Base-by-base conservation (phyloP, 92 coral and sea anemone species). In the Zoanthus gigantus region DNA sequence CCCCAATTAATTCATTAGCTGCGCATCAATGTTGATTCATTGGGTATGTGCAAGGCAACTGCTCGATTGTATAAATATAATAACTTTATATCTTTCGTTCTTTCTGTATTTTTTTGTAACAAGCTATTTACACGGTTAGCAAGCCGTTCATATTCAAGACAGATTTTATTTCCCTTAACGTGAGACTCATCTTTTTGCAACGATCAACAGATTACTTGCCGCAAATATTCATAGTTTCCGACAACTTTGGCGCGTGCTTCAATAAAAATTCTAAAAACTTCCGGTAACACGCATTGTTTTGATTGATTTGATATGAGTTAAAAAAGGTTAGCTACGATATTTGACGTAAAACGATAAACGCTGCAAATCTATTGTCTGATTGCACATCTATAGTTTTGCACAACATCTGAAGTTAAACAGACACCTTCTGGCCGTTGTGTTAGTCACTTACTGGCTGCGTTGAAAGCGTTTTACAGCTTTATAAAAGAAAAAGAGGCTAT, bases 251-350 rank as follows among this genome's bases (percentile, higher is more conserved):
- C 75, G 75, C 85, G 74, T 81, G 85, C 74, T 45, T 10, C 45
- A 66, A 34, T 46, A 81, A 81, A 81, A 81, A 81, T 81, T 81
- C 85, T 65, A 81, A 81, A 81, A 81, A 81, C 85, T 81, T 81
- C 85, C 85, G 85, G 85, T 45, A 65, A 28, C 74, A 81, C 61
- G 85, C 85, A 44, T 81, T 71, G 74, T 74, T 54, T 67, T 81
- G 85, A 81, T 81, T 71, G 85, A 50, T 67, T 81, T 81, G 85
- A 81, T 81, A 29, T 67, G 85, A 68, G 12, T 81, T 67, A 42
- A 66, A 67, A 81, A 81, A 23, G 75, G 29, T 54, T 66, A 23
- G 74, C 75, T 28, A 5, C 45, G n/a, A 28, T 23, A 23, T 30
- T 81, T 81, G 85, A 81, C 85, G 85, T 67, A 81, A 81, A 77